Conservation (phyloP, 1,140 invertebrate species). For the Phocides pigmalion region DNA sequence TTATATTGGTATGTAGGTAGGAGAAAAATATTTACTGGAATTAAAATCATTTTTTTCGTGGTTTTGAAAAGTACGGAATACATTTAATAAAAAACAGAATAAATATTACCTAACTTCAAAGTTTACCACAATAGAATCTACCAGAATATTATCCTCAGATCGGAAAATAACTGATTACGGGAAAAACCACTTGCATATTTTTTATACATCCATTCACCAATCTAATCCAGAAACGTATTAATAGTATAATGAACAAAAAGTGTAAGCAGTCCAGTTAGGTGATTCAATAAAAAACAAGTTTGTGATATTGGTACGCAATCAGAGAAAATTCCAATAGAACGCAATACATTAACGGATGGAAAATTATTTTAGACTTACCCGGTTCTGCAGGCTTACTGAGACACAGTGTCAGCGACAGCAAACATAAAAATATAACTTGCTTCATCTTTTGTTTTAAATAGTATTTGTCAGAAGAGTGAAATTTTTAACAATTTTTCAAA, state of each 20-base stretch:
- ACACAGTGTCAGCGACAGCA: conserved; percentile 61
- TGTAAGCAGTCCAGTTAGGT: neutral
- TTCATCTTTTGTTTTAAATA: conserved; percentile 56
- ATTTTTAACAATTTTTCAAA: conserved; percentile 24
- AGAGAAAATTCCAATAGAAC: conserved; percentile 43
- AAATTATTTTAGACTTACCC: conserved; percentile 43
- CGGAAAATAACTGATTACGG: neutral
- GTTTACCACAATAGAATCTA: neutral
- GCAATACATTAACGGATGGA: conserved; percentile 47
- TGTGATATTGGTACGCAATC: conserved; percentile 1
- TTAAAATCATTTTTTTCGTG: too few species aligned
- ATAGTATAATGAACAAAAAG: neutral
- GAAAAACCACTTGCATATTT: neutral
- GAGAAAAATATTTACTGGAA: too few species aligned
- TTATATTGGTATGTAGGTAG: too few species aligned
- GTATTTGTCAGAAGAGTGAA: conserved; percentile 7
- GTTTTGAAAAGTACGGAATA: too few species aligned
- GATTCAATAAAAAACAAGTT: conserved; percentile 6
- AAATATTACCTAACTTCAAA: neutral
- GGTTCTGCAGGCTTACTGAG: conserved; percentile 18
- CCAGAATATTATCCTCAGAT: neutral
- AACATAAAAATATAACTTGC: conserved; percentile 67
- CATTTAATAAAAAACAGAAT: too few species aligned
- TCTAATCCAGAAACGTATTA: neutral
- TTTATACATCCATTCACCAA: neutral